A percentile compares a stretch with the other conserved stretches of the same genome.
phyloP scores from a whole-genome alignment of 2,113 vertebrate genomes.

The Mystacornis crossleyi region DNA sequence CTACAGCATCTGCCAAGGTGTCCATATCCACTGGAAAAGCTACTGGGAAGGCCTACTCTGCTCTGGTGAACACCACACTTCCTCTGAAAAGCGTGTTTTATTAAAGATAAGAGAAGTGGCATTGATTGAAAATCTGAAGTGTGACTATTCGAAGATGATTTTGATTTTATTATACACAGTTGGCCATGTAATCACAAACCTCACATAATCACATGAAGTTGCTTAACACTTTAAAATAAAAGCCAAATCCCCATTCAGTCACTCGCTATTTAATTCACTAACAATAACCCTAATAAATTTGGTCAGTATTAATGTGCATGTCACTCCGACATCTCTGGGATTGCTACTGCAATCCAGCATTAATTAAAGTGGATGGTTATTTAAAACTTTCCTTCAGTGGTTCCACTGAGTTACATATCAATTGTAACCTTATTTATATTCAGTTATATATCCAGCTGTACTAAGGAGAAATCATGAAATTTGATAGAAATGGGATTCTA shows the following conservation, averaged over 20 bases:
- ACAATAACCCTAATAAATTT: constrained; percentile 1
- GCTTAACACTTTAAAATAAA: not conserved
- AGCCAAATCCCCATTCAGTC: not conserved
- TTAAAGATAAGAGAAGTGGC: not conserved
- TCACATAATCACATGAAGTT: constrained; percentile 5
- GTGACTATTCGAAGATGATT: not conserved
- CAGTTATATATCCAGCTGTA: not conserved
- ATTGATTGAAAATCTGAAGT: not conserved
- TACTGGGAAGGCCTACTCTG: not conserved
- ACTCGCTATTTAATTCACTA: constrained; percentile 14
- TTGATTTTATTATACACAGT: not conserved
- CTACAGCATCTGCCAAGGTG: not conserved
- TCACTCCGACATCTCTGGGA: not conserved
- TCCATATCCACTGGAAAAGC: not conserved
- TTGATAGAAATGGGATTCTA: not conserved
- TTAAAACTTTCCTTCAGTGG: constrained; percentile 10
- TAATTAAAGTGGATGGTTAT: not conserved
- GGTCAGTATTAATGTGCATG: constrained; percentile 11
- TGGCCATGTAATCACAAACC: not conserved
- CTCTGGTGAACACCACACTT: not conserved
- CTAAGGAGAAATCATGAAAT: not conserved
- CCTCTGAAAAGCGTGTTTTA: not conserved
- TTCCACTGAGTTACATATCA: constrained; percentile 20
- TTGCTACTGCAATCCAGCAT: not conserved
- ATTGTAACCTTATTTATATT: constrained; percentile 21